phyloP scores from a whole-genome alignment of 2,797 vertebrate species.

The Sorex maritimensis region DNA sequence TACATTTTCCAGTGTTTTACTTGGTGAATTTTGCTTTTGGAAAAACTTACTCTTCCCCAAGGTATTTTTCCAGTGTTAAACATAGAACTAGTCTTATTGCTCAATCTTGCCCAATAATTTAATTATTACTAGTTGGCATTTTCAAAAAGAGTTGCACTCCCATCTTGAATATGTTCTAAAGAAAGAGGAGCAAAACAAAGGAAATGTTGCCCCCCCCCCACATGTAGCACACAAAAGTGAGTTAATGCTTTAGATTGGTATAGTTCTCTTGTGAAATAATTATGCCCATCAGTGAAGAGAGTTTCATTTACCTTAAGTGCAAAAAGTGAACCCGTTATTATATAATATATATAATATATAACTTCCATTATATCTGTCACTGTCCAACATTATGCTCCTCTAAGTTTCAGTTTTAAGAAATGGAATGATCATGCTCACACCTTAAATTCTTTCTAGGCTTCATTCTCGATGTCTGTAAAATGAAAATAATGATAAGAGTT shows the following conservation, averaged over 20 bases:
- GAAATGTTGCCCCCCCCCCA: neutral
- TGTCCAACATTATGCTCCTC: neutral
- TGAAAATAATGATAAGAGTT: constrained; percentile 30
- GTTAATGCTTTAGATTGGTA: neutral
- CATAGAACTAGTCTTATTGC: constrained; percentile 44
- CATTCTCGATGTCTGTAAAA: neutral
- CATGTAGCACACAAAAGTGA: neutral
- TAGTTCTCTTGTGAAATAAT: neutral
- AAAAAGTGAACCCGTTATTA: neutral
- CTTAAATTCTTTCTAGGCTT: constrained; percentile 31
- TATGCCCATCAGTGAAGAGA: neutral
- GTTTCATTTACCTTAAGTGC: constrained; percentile 18
- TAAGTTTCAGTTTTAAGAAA: constrained; percentile 44
- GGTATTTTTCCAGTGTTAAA: constrained; percentile 4
- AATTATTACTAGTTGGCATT: constrained; percentile 54
- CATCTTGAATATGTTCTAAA: constrained; percentile 19
- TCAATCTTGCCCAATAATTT: constrained; percentile 74
- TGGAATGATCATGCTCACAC: neutral
- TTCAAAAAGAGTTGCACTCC: constrained; percentile 48
- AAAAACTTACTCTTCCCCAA: constrained; percentile 69
- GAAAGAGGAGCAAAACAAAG: constrained; percentile 14
- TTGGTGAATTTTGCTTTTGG: constrained; percentile 68
- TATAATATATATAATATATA: neutral
- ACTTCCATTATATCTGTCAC: constrained; percentile 9
- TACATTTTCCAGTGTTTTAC: constrained; percentile 71